Evolutionary conservation across 2,888 invertebrate genomes (phyloP), one percentile per base, ranked within the genome.

Genomic region (Drosophila mimetica): DNA sequence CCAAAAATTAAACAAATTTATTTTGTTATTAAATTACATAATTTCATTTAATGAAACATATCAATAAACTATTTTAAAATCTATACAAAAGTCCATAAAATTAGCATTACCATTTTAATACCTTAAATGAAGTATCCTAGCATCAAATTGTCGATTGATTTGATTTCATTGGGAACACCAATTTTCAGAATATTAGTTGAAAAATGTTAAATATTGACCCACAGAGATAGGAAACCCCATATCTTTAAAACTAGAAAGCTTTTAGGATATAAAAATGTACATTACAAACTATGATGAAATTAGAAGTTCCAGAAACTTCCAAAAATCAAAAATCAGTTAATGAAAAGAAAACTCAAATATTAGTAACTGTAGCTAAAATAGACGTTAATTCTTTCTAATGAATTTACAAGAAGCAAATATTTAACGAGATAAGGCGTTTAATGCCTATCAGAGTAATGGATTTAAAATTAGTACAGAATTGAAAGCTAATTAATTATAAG

Each of bases 291-390:
- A 36, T 57, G 25, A 20, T 51, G 55, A 57, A 57, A 57, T 57
- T 9, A 36, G 2, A 20, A 28, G 13, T 18, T 57, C 18, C 52
- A 51, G 55, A 57, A 57, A 18, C 52, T 57, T 57, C 55, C 37
- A 37, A 16, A 14, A 36, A 6, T 25, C 1, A 37, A 28, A 25
- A n/a, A 9, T 11, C 11, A 30, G n/a, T 5, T 13, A 1, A 18
- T 18, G 25, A n/a, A 6, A 25, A 18, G 6, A 36, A 37, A 22
- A 22, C 13, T 4, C 22, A 25, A 22, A 47, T 13, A 22, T 2
- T 2, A 2, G 20, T 3, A 2, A 0, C 5, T 5, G 1, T 8
- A 14, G 9, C 7, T 25, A 1, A 30, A 18, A 0, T 7, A 30
- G 2, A 16, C 1, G 16, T 11, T 30, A 11, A 7, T 4, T 2